Conservation (phyloP, 2,888 invertebrate species). For the Tanypteryx hageni region DNA sequence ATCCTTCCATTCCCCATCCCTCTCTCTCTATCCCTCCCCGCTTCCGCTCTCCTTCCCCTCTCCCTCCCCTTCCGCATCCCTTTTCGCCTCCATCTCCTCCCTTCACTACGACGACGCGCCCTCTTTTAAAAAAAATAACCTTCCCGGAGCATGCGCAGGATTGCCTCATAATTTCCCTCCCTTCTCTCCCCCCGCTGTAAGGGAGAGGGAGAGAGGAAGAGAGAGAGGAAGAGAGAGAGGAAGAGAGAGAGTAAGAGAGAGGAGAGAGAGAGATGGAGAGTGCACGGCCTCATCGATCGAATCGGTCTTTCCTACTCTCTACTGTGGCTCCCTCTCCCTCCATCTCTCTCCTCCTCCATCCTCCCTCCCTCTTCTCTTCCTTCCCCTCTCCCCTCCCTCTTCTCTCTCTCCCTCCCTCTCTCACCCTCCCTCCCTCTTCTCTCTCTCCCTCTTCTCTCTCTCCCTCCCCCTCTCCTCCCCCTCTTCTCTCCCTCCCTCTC, state of each 20-base stretch:
- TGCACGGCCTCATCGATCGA: slow-evolving; percentile 33
- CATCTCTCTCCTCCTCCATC: too few species aligned
- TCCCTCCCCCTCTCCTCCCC: too few species aligned
- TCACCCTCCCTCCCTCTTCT: background rate
- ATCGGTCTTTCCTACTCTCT: background rate
- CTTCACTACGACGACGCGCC: slow-evolving; percentile 12
- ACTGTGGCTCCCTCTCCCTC: background rate
- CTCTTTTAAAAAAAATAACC: background rate
- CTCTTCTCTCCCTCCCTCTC: too few species aligned
- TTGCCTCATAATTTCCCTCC: background rate
- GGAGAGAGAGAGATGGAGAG: background rate
- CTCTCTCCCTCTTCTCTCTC: too few species aligned
- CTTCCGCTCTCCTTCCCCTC: background rate
- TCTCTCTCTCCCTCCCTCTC: too few species aligned
- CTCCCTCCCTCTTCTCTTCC: too few species aligned
- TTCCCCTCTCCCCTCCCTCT: too few species aligned
- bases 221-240: too few species aligned
- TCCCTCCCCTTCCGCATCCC: background rate
- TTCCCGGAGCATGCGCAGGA: background rate
- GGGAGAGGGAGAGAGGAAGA: too few species aligned
- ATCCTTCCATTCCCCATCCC: background rate
- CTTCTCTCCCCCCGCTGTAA: too few species aligned
- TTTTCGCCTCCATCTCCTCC: background rate
- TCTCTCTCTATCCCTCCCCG: background rate
- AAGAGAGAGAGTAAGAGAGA: too few species aligned